A percentile compares a stretch with the other conserved stretches of the same genome.
Conservation (phyloP, 2,888 invertebrate species). For the Pollenia griseotomentosa region DNA sequence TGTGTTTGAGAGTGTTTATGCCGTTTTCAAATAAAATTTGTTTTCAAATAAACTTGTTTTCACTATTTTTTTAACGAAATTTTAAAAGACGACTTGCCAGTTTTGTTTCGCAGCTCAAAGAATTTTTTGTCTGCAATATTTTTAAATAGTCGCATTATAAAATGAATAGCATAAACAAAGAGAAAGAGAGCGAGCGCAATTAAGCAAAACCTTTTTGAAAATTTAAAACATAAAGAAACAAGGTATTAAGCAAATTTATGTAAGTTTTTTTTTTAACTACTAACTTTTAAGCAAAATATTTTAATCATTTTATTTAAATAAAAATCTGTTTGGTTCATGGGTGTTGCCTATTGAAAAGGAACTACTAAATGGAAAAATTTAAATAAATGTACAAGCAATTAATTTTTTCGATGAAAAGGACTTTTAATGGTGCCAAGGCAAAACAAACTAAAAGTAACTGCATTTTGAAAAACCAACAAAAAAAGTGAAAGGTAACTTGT, state of each 20-base stretch:
- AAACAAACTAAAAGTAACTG: constrained; percentile 27
- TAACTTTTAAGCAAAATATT: constrained; percentile 16
- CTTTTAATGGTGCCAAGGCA: constrained; percentile 65
- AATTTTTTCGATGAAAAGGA: constrained; percentile 39
- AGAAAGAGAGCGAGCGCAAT: too few species aligned
- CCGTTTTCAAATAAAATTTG: too few species aligned
- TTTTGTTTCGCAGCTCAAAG: background rate
- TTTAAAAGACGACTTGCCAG: background rate
- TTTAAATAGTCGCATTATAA: constrained; percentile 55
- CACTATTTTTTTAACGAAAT: background rate
- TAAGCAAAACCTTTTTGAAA: too few species aligned
- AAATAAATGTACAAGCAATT: constrained; percentile 11
- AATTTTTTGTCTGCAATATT: background rate
- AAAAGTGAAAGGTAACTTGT: constrained; percentile 73
- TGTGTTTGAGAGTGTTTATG: too few species aligned
- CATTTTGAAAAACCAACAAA: constrained; percentile 37
- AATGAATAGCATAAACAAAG: constrained; percentile 9
- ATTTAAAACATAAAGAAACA: too few species aligned
- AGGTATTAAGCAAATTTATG: background rate
- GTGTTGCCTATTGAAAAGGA: background rate
- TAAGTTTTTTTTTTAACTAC: background rate
- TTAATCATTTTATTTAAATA: constrained; percentile 51
- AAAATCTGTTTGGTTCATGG: background rate
- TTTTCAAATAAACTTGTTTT: too few species aligned
- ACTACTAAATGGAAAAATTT: background rate